phyloP scores from a whole-genome alignment of 2,888 invertebrate species.

The Tortricodes alternella region DNA sequence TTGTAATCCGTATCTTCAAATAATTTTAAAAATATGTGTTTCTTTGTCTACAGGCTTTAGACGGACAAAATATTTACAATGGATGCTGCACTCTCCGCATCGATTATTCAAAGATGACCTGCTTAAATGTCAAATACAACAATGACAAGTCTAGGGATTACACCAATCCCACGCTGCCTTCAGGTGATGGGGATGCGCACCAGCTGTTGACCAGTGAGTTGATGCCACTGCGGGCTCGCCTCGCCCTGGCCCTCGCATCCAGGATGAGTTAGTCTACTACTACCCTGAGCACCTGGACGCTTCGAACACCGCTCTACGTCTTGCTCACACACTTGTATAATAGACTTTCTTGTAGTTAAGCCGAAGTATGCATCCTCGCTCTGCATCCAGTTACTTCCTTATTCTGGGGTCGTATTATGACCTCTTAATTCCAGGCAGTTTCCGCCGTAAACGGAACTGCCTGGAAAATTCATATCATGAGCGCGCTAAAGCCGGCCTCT shows the following conservation, averaged over 20 bases:
- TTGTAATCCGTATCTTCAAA: no score
- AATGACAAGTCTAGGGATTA: slow-evolving; percentile 99
- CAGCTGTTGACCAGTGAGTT: slow-evolving; percentile 87
- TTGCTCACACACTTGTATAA: slow-evolving; percentile 37
- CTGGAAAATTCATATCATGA: no score
- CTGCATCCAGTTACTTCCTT: slow-evolving; percentile 25
- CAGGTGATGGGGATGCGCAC: slow-evolving; percentile 90
- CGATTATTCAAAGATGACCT: slow-evolving; percentile 99
- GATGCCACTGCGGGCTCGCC: slow-evolving; percentile 78
- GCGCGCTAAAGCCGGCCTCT: no score
- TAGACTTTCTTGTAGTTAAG: slow-evolving; percentile 26
- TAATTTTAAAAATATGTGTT: no score
- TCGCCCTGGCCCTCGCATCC: slow-evolving; percentile 79
- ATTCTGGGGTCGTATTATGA: no score
- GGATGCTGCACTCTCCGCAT: slow-evolving; percentile 99
- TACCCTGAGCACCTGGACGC: slow-evolving; percentile 72
- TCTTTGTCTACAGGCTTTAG: slow-evolving; percentile 87
- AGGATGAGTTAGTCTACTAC: slow-evolving; percentile 85
- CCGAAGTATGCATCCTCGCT: slow-evolving; percentile 18
- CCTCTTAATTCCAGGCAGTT: no score
- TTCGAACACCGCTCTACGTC: slow-evolving; percentile 57
- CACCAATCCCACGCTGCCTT: slow-evolving; percentile 98
- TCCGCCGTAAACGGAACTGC: no score
- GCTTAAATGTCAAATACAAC: slow-evolving; percentile 99
- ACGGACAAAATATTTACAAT: slow-evolving; percentile 99